phyloP scores from a whole-genome alignment of 2,113 vertebrate genomes.

The Calidris pugnax region DNA sequence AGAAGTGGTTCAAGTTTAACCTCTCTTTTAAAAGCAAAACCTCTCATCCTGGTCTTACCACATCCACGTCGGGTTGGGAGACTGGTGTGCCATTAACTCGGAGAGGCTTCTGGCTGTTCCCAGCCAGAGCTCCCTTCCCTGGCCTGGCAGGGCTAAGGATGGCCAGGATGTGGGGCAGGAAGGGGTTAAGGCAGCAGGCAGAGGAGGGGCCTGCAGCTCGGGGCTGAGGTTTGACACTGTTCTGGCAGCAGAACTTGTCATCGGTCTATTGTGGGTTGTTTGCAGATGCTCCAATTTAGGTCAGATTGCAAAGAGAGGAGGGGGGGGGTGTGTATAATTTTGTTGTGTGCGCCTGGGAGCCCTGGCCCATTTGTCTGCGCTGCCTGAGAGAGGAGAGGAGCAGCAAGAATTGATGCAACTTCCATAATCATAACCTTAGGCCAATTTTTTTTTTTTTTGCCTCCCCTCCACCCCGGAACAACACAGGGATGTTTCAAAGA shows the following conservation, averaged over 20 bases:
- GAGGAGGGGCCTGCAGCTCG: not conserved
- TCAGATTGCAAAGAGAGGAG: not conserved
- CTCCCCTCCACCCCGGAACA: not conserved
- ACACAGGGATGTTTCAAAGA: not conserved
- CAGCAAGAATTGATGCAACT: not conserved
- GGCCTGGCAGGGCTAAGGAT: not conserved
- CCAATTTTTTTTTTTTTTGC: not conserved
- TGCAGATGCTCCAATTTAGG: constrained; percentile 57
- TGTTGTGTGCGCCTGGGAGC: not conserved
- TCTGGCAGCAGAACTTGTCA: constrained; percentile 49
- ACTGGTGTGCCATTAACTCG: not conserved
- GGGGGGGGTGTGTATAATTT: not conserved
- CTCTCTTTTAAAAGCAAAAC: not conserved
- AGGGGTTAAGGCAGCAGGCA: constrained; percentile 42
- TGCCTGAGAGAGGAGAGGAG: not conserved
- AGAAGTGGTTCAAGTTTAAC: not conserved
- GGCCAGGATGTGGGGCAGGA: not conserved
- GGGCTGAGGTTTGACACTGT: constrained; percentile 34
- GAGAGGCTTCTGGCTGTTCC: not conserved
- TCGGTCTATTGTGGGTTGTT: constrained; percentile 37
- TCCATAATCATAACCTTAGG: not conserved
- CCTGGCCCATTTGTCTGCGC: not conserved
- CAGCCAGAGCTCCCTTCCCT: not conserved
- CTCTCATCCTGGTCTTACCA: not conserved
- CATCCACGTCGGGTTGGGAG: not conserved